Base-by-base conservation (phyloP, 2,797 vertebrate genomes). In the Danio aesculapii region DNA sequence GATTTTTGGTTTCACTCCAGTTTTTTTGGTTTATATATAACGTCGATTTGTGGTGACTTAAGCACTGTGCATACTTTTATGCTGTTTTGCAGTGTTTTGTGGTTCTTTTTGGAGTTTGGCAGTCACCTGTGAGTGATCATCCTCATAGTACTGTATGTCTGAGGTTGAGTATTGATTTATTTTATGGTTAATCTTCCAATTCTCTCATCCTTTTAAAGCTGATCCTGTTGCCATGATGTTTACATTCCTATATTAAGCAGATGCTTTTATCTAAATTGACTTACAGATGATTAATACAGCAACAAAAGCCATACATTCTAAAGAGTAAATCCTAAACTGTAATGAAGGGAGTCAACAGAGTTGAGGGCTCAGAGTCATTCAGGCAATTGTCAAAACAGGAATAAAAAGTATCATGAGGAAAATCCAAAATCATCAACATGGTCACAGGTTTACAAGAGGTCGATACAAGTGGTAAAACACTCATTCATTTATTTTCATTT, bases 251-350 rank as follows among this genome's bases (percentile, higher is more conserved):
- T 71, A 53, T 71, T 71, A 53, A 55, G 30, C 14, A 70, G 50
- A 70, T 53, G 50, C 68, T 70, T 70, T 70, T 71, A 71, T 71
- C 50, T 16, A 55, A 55, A 55, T 71, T 71, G 30, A 71, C 50
- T 70, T 55, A n/a, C 30, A 43, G 68, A 55, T 55, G 50, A 55
- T 6, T 0, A 55, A 62, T 8, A 8, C 59, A 62, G 43, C 50
- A 55, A 41, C 68, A 55, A 55, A 55, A n/a, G 3, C 55, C 16
- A 43, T 55, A 53, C 16, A 55, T 53, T 14, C 10, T 17, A 17
- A 50, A 70, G 52, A 43, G 6, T 53, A 30, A n/a, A n/a, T n/a
- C n/a, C n/a, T n/a, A n/a, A n/a, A 30, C 30, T 30, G 1, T 30
- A 30, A 30, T 3, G 3, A 30, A 30, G 30, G 30, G 30, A 30